A percentile compares a stretch with the other conserved stretches of the same genome.
These are phyloP conservation scores for Uromys caudimaculatus DNA, from an alignment of 2,797 vertebrate genomes.

Conservation along the genomic window DNA sequence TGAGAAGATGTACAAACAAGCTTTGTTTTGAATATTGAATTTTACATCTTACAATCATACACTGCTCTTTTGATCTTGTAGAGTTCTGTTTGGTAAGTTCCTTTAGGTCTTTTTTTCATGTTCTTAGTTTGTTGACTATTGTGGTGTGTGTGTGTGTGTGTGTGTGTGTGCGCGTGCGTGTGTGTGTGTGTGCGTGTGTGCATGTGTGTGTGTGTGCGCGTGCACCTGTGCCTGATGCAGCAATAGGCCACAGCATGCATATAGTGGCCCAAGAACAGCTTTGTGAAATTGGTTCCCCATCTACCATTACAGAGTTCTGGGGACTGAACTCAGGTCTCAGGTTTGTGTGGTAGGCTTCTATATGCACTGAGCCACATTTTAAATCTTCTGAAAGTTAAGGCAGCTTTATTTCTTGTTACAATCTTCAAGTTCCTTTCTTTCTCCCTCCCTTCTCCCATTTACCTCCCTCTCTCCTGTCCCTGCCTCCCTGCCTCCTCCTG, in stretches of 20 bases:
- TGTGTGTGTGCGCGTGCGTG: not conserved
- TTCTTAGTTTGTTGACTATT: not conserved
- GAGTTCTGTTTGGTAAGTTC: not conserved
- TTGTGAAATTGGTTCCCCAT: not conserved
- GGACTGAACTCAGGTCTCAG: not conserved
- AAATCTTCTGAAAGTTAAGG: not conserved
- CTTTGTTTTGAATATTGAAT: slow-evolving; percentile 27
- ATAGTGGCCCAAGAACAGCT: not conserved
- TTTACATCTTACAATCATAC: not conserved
- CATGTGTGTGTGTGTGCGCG: no score
- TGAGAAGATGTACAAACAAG: not conserved
- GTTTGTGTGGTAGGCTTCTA: not conserved
- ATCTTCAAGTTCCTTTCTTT: not conserved
- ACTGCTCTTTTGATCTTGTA: not conserved
- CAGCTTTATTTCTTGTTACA: not conserved
- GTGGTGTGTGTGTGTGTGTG: not conserved
- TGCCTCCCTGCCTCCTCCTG: not conserved
- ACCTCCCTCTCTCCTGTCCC: not conserved
- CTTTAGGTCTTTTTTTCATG: not conserved
- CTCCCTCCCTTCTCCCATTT: not conserved
- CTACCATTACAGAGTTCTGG: not conserved
- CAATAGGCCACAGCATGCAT: not conserved
- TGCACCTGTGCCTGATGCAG: no score
- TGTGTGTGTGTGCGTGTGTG: no score
- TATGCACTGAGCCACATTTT: not conserved